phyloP scores from a whole-genome alignment of 2,113 vertebrate genomes.

The Camelus dromedarius region DNA sequence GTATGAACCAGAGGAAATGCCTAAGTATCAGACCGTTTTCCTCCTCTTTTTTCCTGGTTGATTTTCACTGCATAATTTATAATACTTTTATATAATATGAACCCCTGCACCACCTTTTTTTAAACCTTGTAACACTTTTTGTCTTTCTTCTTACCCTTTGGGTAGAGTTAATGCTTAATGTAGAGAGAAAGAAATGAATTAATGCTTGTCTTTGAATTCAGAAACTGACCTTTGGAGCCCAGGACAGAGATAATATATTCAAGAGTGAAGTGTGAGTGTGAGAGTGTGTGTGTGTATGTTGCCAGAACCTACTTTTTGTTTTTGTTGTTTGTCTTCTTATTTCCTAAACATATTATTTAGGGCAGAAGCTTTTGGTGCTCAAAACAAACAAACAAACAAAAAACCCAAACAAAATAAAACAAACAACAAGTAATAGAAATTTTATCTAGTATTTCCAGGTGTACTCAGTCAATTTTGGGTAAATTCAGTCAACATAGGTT shows the following conservation, averaged over 20 bases:
- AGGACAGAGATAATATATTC: not conserved
- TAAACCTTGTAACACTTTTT: not conserved
- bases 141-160: not conserved
- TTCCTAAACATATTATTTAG: no score
- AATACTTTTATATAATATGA: not conserved
- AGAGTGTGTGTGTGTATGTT: not conserved
- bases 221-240: not conserved
- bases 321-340: not conserved
- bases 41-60: not conserved
- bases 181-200: not conserved
- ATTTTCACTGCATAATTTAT: not conserved
- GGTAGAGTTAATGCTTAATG: not conserved
- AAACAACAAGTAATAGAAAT: not conserved
- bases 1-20: not conserved
- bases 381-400: no score
- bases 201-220: not conserved
- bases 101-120: fast-evolving
- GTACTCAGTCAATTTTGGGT: not conserved
- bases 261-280: not conserved
- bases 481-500: not conserved
- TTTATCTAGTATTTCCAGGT: slow-evolving; percentile 46
- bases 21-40: not conserved
- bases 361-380: no score
- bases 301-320: not conserved
- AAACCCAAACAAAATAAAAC: no score